Conservation (phyloP, 37 sponge, comb jelly and placozoan species). For the Halichondria panicea region DNA sequence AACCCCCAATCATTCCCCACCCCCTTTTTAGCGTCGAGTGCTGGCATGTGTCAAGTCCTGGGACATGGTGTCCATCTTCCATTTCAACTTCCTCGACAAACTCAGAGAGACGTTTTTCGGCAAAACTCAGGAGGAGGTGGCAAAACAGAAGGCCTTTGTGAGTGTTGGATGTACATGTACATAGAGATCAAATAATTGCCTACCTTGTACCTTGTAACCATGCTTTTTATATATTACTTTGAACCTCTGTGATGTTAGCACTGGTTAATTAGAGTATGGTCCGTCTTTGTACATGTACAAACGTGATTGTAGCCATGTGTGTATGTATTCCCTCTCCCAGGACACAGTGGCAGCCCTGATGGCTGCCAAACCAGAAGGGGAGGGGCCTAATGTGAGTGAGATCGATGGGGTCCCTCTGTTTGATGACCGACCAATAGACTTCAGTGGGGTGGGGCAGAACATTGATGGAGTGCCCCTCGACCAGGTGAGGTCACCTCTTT, state of each 20-base stretch:
- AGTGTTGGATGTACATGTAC: slow-evolving; percentile 12
- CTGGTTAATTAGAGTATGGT: background rate
- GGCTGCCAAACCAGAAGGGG: background rate
- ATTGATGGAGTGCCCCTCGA: slow-evolving; percentile 53
- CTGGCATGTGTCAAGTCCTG: slow-evolving; percentile 74
- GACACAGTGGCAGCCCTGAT: slow-evolving; percentile 80
- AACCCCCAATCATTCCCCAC: background rate
- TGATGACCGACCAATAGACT: slow-evolving; percentile 64
- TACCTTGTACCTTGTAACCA: background rate
- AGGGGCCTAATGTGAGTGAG: background rate
- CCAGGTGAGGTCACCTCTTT: background rate
- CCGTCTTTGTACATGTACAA: background rate
- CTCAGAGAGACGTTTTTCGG: slow-evolving; percentile 81
- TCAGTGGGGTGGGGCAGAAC: slow-evolving; percentile 35
- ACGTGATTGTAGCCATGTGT: background rate
- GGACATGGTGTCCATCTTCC: slow-evolving; percentile 80
- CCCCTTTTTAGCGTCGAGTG: slow-evolving; percentile 69
- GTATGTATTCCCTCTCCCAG: slow-evolving; percentile 10
- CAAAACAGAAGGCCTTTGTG: slow-evolving; percentile 86
- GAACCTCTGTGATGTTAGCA: background rate
- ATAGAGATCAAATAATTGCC: background rate
- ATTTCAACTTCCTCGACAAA: slow-evolving; percentile 76
- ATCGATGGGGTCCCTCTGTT: slow-evolving; percentile 72
- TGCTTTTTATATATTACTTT: background rate
- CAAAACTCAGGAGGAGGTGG: slow-evolving; percentile 67